Evolutionary conservation across 2,113 vertebrate species (phyloP), one percentile per base, ranked within the genome.

Genomic region (Bolborhynchus lineola): DNA sequence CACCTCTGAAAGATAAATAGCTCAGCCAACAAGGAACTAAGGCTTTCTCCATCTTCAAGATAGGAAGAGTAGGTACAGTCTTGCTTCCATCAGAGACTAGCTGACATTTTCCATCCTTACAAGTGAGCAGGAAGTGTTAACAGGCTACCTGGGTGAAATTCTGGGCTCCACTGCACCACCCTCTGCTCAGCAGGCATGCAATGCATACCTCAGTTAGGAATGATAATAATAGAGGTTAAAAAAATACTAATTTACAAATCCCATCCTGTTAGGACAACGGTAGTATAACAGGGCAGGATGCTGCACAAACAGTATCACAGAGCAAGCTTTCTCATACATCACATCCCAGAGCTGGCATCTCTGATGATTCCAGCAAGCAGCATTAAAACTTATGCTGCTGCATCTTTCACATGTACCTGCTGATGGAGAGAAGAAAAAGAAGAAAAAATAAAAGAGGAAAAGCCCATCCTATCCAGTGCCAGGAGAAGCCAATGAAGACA

Each of bases 371-470:
- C 57, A 93, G 74, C 23, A 77, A 85, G 50, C 8, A 88, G 67
- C 59, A 47, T 76, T 76, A 76, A 76, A 95, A 37, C 49, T 88
- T 41, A 29, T 6, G 26, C 46, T 9, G n/a, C 87, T 87, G 59
- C 28, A 44, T 35, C 37, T 85, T 72, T 90, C 41, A 72, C n/a
- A 41, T 16, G 12, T 82, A 68, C 82, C 67, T 6, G 9, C 77
- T 95, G 33, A 42, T 44, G 20, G 23, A 79, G 10, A 13, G 29
- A 70, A 57, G 16, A 19, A 24, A 75, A 24, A 42, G 19, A 63
- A 28, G 26, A 3, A 1, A 24, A 25, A 2, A 39, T 39, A 55
- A 26, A 71, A 5, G 29, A 0, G 24, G 44, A 23, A 67, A 7
- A 39, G 0, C 25, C 25, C 11, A 71, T 71, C 39, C 26, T 70